Evolutionary conservation across 2,113 vertebrate species (phyloP), one percentile per base, ranked within the genome.

Genomic region (Haplochromis burtoni): DNA sequence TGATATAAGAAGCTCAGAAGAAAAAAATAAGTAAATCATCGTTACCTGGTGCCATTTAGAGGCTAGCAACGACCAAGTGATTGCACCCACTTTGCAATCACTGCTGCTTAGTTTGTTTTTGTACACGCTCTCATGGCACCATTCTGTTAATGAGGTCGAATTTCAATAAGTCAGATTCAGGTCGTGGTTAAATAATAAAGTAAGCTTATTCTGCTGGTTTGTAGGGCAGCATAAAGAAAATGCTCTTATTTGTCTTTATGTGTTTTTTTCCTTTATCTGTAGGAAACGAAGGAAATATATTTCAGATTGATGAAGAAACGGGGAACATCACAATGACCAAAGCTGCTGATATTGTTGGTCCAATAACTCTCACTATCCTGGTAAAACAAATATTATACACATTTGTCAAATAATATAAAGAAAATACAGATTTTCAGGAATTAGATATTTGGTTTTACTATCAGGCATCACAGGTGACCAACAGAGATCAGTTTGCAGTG

Each of bases 321-420:
- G 98, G 98, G 31, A 97, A 97, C 84, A 95, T 98, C 88, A 97
- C 96, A 5, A 98, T 98, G 97, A 90, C 93, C 4, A 97, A 97
- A 91, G 86, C 87, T 63, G 96, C 94, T 7, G 95, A 97, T 47
- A 94, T 96, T 2, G 26, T 95, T 10, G 96, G 93, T 2, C 92
- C 95, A 0, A 95, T 97, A 84, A 84, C 92, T 0, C 86, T 98
- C 78, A 97, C 96, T 10, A 92, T 98, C 59, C 94, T 98, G 97
- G 98, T 98, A 96, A 91, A 53, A 19, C 21, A 35, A 68, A 35
- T 33, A 59, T 66, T 38, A 38, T 66, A 76, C 21, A 49, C 4
- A 33, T 80, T 19, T 51, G 4, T 33, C 6, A 80, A 14, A 53
- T 4, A 54, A 80, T 40, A 10, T 45, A 17, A 68, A 45, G 5